These are phyloP conservation scores for Erpetoichthys calabaricus DNA, from an alignment of 2,797 vertebrate genomes.

Conservation along the genomic window DNA sequence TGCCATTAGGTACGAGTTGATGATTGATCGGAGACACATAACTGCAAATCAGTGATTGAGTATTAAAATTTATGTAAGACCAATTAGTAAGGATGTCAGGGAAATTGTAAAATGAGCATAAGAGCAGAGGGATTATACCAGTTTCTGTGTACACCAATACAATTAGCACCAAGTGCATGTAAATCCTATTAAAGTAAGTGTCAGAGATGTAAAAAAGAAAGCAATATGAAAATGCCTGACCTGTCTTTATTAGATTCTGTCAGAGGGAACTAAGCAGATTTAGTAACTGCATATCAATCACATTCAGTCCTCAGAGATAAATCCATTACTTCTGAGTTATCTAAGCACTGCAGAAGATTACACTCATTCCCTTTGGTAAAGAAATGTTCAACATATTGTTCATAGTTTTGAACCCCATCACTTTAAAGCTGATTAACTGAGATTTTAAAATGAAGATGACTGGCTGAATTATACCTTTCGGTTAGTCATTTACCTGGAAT, in stretches of 20 bases:
- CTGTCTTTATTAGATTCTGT: constrained; percentile 47
- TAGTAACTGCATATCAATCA: constrained; percentile 46
- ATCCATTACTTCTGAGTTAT: constrained; percentile 44
- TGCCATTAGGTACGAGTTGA: no score
- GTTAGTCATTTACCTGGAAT: constrained; percentile 27
- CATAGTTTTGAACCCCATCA: constrained; percentile 21
- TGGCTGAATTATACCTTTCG: constrained; percentile 38
- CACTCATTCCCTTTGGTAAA: constrained; percentile 33
- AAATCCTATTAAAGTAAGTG: constrained; percentile 54
- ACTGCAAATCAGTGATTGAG: background rate
- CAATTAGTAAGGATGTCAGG: constrained; percentile 17
- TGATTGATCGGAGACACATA: background rate
- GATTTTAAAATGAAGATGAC: constrained; percentile 32
- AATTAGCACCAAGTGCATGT: constrained; percentile 46
- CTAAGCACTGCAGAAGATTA: constrained; percentile 44
- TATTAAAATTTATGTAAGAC: background rate
- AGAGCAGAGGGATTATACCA: constrained; percentile 34
- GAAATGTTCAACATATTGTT: constrained; percentile 40
- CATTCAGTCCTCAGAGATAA: constrained; percentile 44
- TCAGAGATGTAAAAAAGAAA: constrained; percentile 34
- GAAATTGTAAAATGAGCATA: constrained; percentile 22
- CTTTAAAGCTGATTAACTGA: constrained; percentile 37
- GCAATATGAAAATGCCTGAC: constrained; percentile 38
- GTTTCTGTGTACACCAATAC: constrained; percentile 31
- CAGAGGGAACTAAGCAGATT: constrained; percentile 46